These are phyloP conservation scores for Druon quercuslanigerum DNA, from an alignment of 1,140 invertebrate species.

Conservation along the genomic window DNA sequence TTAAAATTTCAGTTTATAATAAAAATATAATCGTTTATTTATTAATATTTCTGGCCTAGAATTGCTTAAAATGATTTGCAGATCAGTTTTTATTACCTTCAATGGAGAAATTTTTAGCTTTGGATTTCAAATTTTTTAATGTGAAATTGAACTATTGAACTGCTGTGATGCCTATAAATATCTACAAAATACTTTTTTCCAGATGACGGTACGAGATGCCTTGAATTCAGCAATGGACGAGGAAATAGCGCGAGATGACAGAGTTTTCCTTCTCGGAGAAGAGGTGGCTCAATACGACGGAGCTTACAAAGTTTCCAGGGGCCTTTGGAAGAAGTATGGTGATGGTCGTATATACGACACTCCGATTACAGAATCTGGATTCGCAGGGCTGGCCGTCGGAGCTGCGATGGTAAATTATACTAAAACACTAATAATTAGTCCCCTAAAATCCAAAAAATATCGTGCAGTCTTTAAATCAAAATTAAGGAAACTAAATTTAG, in stretches of 20 bases:
- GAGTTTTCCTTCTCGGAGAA: conserved; percentile 96
- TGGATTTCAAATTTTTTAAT: no score
- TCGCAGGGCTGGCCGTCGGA: conserved; percentile 96
- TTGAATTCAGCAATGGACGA: conserved; percentile 97
- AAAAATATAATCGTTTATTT: no score
- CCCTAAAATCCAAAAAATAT: no score
- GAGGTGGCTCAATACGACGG: conserved; percentile 99
- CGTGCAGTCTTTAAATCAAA: no score
- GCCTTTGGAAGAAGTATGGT: conserved; percentile 99
- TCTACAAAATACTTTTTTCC: conserved; percentile 44
- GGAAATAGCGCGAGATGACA: conserved; percentile 96
- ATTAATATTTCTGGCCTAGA: no score
- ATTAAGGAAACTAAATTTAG: no score
- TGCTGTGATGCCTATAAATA: no score
- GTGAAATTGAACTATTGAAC: no score
- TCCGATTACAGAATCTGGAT: conserved; percentile 98
- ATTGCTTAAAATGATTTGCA: no score
- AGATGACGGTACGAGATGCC: conserved; percentile 97
- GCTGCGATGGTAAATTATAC: conserved; percentile 88
- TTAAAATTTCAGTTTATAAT: no score
- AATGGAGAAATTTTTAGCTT: no score
- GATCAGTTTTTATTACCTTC: no score
- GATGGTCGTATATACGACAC: conserved; percentile 98
- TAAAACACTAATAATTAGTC: background rate
- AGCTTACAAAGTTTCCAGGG: conserved; percentile 96